These are phyloP conservation scores for Pitangus sulphuratus DNA, from an alignment of 2,797 vertebrate genomes.

Conservation along the genomic window DNA sequence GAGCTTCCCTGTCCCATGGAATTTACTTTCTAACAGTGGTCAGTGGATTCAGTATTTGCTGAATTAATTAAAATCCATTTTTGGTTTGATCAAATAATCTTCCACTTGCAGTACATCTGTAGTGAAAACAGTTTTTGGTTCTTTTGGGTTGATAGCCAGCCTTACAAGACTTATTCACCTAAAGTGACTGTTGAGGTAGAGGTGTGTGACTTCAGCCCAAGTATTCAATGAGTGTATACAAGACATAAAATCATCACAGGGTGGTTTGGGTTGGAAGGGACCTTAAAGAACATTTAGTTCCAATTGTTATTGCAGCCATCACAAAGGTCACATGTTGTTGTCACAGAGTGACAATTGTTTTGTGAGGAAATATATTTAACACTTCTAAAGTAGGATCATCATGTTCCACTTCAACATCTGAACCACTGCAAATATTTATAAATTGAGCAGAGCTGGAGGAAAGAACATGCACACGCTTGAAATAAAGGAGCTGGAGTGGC, in stretches of 20 bases:
- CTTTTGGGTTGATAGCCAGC: background rate
- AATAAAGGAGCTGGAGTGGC: background rate
- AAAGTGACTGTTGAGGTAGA: background rate
- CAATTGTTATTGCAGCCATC: background rate
- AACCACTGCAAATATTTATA: constrained; percentile 26
- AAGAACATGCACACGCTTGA: background rate
- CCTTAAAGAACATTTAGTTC: background rate
- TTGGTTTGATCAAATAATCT: background rate
- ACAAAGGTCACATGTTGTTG: background rate
- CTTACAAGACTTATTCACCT: background rate
- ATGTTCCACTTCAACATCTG: background rate
- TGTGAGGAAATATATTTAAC: background rate
- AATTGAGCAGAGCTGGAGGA: background rate
- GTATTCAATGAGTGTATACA: background rate
- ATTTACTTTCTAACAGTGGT: background rate
- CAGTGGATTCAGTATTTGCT: background rate
- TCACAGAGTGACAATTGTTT: background rate
- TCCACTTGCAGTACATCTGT: background rate
- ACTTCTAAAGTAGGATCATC: background rate
- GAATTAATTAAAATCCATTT: background rate
- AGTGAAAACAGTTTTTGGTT: background rate
- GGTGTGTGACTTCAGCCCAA: background rate
- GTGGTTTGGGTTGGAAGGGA: background rate
- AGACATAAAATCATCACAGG: background rate
- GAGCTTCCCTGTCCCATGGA: background rate